Conservation (phyloP, 2,888 invertebrate genomes). For the Microchrysa polita region DNA sequence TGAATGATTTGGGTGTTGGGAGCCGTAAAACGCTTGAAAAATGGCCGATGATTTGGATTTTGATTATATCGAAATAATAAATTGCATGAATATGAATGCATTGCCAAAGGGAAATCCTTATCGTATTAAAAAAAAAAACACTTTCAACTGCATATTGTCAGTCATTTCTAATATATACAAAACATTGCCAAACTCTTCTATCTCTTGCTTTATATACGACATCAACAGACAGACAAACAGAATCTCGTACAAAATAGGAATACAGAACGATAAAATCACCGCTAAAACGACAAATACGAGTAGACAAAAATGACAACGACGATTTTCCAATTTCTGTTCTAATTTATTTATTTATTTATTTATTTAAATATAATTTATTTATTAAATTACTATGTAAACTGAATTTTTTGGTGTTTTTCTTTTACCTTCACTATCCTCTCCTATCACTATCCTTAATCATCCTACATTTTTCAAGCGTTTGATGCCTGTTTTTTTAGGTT, state of each 20-base stretch:
- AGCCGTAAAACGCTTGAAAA: conserved; percentile 47
- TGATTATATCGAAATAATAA: neutral
- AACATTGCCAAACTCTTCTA: conserved; percentile 27
- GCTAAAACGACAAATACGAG: conserved; percentile 1
- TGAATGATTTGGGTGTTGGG: conserved; percentile 42
- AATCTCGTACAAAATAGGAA: conserved; percentile 3
- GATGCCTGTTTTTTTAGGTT: conserved; percentile 16
- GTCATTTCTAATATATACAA: conserved; percentile 25
- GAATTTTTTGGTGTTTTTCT: conserved; percentile 37
- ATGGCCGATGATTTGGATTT: conserved; percentile 44
- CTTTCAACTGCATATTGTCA: conserved; percentile 28
- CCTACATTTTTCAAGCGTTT: conserved; percentile 44
- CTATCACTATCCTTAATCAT: conserved; percentile 18
- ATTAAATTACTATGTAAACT: conserved; percentile 36
- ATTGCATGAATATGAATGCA: conserved; percentile 20
- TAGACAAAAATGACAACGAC: conserved; percentile 18
- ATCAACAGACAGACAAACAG: too few relatives aligned
- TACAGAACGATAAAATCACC: neutral
- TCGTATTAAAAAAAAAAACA: too few relatives aligned
- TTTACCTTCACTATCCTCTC: conserved; percentile 10
- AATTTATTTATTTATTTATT: conserved; percentile 43
- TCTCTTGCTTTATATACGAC: conserved; percentile 19
- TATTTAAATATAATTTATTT: conserved; percentile 37
- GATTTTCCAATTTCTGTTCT: conserved; percentile 23
- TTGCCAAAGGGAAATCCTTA: conserved; percentile 6